Evolutionary conservation across 1,140 invertebrate species (phyloP), one percentile per base, ranked within the genome.

Genomic region (Heliconius congener): DNA sequence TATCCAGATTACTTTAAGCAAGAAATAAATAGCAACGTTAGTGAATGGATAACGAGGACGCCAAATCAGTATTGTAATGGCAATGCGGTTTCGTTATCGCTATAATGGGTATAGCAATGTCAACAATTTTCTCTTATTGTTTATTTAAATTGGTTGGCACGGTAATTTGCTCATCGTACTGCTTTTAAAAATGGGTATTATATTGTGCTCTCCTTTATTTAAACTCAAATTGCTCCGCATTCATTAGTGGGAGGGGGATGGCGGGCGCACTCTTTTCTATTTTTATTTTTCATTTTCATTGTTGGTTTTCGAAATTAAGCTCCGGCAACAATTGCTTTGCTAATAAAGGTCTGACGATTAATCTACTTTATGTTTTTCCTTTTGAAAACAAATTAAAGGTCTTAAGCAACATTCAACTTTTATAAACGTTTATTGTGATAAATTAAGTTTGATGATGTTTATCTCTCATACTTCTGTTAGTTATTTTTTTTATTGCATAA

Each of bases 291-390:
- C 73, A 74, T 78, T 78, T 89, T 85, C 89, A 90, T 91, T 92
- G 90, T 91, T 91, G 90, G 88, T 93, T 90, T 93, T 91, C 86
- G 80, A 91, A 91, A 90, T 91, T 91, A 91, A 91, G 87, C 86
- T 83, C 83, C 85, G 86, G 86, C 83, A 89, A 91, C 87, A 90
- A 91, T 93, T 90, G 90, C 86, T 91, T 85, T 89, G 91, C 88
- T 91, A 91, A 91, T 91, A 91, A 90, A 87, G 83, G 84, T 83
- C 82, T 82, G 78, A 79, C 80, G 85, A 88, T 88, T 88, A 87
- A 91, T 92, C 81, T 86, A 84, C 83, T 86, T 89, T 66, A 66
- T 23, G 23, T 66, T 88, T 84, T 87, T 89, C 84, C 78, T 79
- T 76, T 72, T 46, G 57, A 73, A 81, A 74, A 78, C 79, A 74